A percentile compares a stretch with the other conserved stretches of the same genome.
Evolutionary conservation across 2,113 vertebrate species (phyloP).

Genomic region (Spheniscus mendiculus): DNA sequence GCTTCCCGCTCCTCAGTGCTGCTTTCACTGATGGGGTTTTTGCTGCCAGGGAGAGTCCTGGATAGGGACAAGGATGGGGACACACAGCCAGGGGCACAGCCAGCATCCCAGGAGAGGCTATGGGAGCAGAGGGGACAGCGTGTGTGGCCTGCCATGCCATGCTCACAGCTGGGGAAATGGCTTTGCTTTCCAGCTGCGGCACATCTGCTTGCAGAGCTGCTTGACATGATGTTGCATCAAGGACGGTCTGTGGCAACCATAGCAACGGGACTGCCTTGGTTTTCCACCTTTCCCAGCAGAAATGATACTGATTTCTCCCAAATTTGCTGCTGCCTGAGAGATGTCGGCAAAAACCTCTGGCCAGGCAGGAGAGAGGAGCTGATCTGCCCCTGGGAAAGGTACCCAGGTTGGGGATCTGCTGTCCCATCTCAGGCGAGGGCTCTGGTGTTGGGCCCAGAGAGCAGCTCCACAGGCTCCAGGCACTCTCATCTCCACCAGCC

Average conservation of each 20-base stretch:
- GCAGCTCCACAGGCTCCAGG: background rate
- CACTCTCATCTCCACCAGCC: background rate
- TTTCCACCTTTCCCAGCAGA: background rate
- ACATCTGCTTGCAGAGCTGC: conserved; percentile 21
- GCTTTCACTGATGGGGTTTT: background rate
- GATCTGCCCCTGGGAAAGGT: background rate
- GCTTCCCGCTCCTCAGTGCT: background rate
- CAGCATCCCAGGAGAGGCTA: background rate
- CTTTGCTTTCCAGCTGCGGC: conserved; percentile 8
- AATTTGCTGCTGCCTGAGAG: background rate
- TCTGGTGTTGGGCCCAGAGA: background rate
- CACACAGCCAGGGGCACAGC: background rate
- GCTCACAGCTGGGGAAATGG: background rate
- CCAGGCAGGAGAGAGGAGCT: background rate
- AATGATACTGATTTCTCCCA: background rate
- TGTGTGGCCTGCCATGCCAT: background rate
- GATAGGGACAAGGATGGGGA: background rate
- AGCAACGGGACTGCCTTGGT: background rate
- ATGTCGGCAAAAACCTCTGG: background rate
- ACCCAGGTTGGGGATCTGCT: background rate
- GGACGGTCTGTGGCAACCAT: background rate
- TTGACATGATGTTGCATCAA: background rate
- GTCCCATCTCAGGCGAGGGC: background rate
- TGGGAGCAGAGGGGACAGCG: background rate
- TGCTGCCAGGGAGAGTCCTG: background rate